Evolutionary conservation across 2,888 invertebrate species (phyloP), one percentile per base, ranked within the genome.

Genomic region (Cataglyphis altisquamis): DNA sequence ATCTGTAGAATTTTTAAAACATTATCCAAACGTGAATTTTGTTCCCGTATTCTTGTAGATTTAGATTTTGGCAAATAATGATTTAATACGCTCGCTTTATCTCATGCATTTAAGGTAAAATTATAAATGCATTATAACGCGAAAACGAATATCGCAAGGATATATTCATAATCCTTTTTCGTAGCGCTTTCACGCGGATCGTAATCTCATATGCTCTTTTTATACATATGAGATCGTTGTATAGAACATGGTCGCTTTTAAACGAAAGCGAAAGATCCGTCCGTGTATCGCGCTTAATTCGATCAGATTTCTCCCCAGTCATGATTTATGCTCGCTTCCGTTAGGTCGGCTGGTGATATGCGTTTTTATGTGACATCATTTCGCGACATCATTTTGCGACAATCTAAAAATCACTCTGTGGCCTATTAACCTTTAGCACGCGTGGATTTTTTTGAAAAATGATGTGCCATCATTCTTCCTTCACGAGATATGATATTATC

Each of bases 281-380:
- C 48, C 18, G 18, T 64, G 12, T 77, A 77, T 77, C 77, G 39
- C 67, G 55, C 48, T 67, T 67, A 39, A 77, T 77, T 55, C 77
- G 77, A 77, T 77, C 77, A 77, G 67, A 77, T 77, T 77, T n/a
- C 77, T 55, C 55, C 25, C n/a, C 12, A 52, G 25, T 15, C 55
- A 8, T 77, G 67, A 77, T 77, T 77, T 77, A 77, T 77, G 77
- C 52, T 55, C 67, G 15, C 67, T 67, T 77, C 55, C 67, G 77
- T 48, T 36, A 74, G 5, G 45, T 36, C 36, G 15, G 62, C 12
- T 25, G 15, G 45, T 29, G 67, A 82, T 67, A 82, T 25, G 67
- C 78, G 39, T 78, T 82, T 78, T 77, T 77, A 67, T 39, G 39
- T 39, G 77, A 68, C 39, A 77, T 67, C 52, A 75, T 66, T 66